phyloP scores from a whole-genome alignment of 2,797 vertebrate genomes.

The Xyrichtys novacula region DNA sequence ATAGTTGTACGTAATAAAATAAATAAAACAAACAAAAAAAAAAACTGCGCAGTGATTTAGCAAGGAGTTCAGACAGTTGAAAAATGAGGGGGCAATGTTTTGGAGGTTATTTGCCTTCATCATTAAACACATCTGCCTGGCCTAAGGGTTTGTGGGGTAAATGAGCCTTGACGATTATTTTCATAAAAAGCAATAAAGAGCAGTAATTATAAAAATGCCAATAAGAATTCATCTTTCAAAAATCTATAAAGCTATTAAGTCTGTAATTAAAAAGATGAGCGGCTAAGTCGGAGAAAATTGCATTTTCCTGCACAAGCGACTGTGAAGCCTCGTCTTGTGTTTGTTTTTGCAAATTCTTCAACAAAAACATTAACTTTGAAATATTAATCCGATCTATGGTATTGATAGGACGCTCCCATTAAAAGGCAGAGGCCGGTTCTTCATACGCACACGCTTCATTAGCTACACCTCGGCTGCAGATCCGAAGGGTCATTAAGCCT shows the following conservation, averaged over 20 bases:
- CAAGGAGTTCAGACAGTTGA: conserved; percentile 50
- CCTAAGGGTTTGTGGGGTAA: conserved; percentile 82
- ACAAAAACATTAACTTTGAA: conserved; percentile 91
- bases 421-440: conserved; percentile 89
- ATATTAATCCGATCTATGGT: conserved; percentile 88
- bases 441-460: conserved; percentile 88
- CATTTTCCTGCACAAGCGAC: conserved; percentile 87
- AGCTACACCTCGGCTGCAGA: conserved; percentile 81
- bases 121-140: conserved; percentile 76
- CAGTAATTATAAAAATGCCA: conserved; percentile 91
- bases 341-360: conserved; percentile 87
- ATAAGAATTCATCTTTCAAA: conserved; percentile 90
- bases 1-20: conserved; percentile 40
- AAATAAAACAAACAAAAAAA: conserved; percentile 26
- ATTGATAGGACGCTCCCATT: conserved; percentile 87
- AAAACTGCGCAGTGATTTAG: conserved; percentile 44
- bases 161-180: conserved; percentile 90
- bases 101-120: conserved; percentile 76
- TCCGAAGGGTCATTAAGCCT: conserved; percentile 87
- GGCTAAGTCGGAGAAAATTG: conserved; percentile 86
- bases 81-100: conserved; percentile 68
- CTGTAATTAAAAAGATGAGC: conserved; percentile 90
- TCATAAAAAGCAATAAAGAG: conserved; percentile 91
- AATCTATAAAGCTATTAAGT: conserved; percentile 91
- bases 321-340: conserved; percentile 85